Evolutionary conservation across 2,888 invertebrate species (phyloP).

Genomic region (Elegia similella): DNA sequence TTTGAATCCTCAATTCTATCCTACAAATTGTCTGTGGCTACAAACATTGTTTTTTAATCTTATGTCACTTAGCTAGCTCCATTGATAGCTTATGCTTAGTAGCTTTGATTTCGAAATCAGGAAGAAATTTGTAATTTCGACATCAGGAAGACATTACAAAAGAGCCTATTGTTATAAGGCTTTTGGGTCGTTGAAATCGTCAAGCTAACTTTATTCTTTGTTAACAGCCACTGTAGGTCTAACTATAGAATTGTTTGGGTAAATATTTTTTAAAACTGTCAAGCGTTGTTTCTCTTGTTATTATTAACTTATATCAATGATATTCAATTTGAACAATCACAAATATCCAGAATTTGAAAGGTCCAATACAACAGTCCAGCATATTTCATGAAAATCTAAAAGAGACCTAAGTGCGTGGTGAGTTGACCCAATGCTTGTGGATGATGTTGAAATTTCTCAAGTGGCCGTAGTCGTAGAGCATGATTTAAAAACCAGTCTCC

Average conservation of each 20-base stretch:
- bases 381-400: constrained; percentile 4
- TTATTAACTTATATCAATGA: no score
- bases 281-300: not conserved
- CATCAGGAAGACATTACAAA: constrained; percentile 3
- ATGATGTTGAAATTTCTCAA: constrained; percentile 66
- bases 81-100: no score
- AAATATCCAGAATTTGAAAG: not conserved
- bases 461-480: constrained; percentile 56
- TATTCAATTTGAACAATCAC: not conserved
- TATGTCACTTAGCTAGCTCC: no score
- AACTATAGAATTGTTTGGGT: not conserved
- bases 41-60: no score
- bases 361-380: no score
- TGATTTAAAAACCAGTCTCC: constrained; percentile 68
- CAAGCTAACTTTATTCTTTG: not conserved
- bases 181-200: constrained; percentile 1
- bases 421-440: constrained; percentile 45
- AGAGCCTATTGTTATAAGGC: not conserved
- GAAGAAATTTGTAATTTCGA: not conserved
- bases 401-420: constrained; percentile 40
- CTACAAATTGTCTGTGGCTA: no score
- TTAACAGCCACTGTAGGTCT: not conserved
- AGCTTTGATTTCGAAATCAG: not conserved
- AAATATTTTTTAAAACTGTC: not conserved
- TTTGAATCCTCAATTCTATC: no score